Percentiles rank a stretch among this genome's conserved stretches.
Evolutionary conservation across 2,113 vertebrate species (phyloP).

Genomic region (Mastomys coucha): DNA sequence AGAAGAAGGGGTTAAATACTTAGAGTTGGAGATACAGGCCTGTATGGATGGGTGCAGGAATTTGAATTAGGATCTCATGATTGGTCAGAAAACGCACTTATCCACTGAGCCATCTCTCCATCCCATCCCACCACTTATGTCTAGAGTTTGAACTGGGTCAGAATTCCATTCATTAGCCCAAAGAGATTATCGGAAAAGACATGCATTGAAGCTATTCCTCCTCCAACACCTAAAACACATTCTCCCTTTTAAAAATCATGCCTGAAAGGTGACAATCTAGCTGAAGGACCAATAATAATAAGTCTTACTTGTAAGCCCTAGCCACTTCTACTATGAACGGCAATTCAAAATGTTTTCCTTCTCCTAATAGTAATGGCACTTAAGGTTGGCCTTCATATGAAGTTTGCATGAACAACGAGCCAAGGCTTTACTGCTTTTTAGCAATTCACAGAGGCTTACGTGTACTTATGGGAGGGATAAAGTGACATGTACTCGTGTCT

Average conservation of each 20-base stretch:
- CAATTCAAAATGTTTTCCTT: not conserved
- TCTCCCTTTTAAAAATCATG: not conserved
- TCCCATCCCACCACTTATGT: not conserved
- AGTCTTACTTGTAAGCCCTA: not conserved
- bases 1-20: not conserved
- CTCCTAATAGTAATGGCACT: not conserved
- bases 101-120: not conserved
- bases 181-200: not conserved
- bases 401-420: not conserved
- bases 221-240: rapidly evolving
- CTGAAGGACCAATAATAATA: not conserved
- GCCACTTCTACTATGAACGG: not conserved
- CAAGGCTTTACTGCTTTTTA: not conserved
- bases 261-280: rapidly evolving
- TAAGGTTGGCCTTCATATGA: not conserved
- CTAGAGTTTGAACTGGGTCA: rapidly evolving
- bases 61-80: too few relatives aligned
- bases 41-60: not conserved
- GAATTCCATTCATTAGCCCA: not conserved
- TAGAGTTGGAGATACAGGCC: not conserved
- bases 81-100: not conserved
- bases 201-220: rapidly evolving
- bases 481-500: not conserved
- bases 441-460: rapidly evolving
- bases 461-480: rapidly evolving